phyloP scores from a whole-genome alignment of 1,140 invertebrate species.

The Diuraphis noxia region DNA sequence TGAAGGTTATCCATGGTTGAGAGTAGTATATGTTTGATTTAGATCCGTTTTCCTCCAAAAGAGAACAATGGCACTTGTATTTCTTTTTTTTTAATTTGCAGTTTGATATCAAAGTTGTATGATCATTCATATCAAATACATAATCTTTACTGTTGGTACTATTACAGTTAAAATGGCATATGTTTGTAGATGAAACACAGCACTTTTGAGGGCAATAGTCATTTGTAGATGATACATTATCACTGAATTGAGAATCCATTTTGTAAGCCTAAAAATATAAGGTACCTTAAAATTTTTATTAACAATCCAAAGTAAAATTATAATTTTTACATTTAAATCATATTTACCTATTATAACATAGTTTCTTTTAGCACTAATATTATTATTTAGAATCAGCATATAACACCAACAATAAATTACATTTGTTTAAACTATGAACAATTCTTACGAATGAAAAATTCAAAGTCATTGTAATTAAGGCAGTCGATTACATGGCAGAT shows the following conservation, averaged over 20 bases:
- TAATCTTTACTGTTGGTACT: neutral
- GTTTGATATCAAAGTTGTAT: neutral
- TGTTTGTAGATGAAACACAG: neutral
- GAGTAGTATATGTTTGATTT: neutral
- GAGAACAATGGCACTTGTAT: neutral
- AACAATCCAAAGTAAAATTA: neutral
- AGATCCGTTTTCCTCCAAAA: neutral
- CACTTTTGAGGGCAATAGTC: neutral
- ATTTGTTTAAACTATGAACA: neutral
- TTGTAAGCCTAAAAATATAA: neutral
- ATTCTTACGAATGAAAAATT: neutral
- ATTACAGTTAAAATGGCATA: neutral
- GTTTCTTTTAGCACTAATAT: neutral
- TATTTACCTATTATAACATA: neutral
- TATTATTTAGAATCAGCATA: neutral
- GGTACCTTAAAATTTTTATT: neutral
- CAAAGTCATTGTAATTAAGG: neutral
- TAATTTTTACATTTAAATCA: neutral
- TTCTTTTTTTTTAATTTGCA: neutral
- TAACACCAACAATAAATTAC: neutral
- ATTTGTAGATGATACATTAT: neutral
- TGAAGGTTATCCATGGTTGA: slow-evolving; percentile 21
- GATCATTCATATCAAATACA: slow-evolving; percentile 35
- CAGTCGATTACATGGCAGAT: neutral
- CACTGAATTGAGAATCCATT: neutral